phyloP scores from a whole-genome alignment of 2,797 vertebrate species.

The Alectoris magna region DNA sequence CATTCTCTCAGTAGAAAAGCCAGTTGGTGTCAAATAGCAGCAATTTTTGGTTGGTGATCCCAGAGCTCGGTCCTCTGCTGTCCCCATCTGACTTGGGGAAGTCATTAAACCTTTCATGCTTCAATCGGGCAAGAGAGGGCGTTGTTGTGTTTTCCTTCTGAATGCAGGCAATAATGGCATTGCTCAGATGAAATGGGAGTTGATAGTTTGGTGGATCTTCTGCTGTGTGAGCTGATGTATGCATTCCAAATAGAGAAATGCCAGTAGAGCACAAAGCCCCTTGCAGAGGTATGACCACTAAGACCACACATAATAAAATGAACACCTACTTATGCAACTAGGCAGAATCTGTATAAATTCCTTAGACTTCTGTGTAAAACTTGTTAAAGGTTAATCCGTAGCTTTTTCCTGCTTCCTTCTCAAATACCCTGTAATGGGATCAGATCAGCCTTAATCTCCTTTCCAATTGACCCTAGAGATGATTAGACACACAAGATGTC shows the following conservation, averaged over 20 bases:
- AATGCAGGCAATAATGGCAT: neutral
- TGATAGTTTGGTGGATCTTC: neutral
- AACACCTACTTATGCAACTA: neutral
- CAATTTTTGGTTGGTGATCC: neutral
- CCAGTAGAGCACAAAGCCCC: neutral
- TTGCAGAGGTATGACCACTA: neutral
- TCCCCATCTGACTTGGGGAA: neutral
- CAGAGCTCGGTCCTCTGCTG: neutral
- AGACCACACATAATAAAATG: neutral
- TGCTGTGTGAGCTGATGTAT: neutral
- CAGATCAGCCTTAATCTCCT: constrained; percentile 4
- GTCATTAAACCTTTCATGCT: neutral
- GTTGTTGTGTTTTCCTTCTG: neutral
- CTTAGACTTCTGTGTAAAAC: neutral
- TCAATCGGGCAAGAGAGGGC: neutral
- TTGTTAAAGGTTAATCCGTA: neutral
- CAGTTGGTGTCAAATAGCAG: neutral
- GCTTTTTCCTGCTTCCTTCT: neutral
- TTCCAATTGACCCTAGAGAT: neutral
- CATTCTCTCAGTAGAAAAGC: neutral
- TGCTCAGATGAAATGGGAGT: neutral
- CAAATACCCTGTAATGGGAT: constrained; percentile 20
- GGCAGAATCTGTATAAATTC: neutral
- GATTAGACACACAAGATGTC: neutral
- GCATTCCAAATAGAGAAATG: rapidly evolving